phyloP scores from a whole-genome alignment of 2,888 invertebrate species.

The Nymphalis urticae region DNA sequence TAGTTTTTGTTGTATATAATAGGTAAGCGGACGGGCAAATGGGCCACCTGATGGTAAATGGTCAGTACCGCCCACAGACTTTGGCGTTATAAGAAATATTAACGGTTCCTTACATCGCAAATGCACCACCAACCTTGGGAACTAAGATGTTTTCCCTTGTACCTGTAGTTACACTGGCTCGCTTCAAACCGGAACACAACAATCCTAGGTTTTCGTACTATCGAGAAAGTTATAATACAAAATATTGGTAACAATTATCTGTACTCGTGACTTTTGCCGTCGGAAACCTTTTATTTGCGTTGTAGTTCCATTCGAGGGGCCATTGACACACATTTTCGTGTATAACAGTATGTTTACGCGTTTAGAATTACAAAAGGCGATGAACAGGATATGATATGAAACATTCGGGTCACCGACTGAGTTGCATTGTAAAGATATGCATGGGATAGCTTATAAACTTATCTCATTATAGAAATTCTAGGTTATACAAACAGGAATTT shows the following conservation, averaged over 20 bases:
- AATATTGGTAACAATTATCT: neutral
- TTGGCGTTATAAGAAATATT: too few species aligned
- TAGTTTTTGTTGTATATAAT: too few species aligned
- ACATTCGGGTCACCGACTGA: constrained; percentile 63
- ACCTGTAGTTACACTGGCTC: too few species aligned
- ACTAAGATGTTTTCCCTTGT: too few species aligned
- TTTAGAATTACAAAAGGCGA: constrained; percentile 59
- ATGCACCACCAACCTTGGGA: too few species aligned
- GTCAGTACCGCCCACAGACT: too few species aligned
- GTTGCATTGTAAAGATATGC: constrained; percentile 37
- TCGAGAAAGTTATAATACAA: too few species aligned
- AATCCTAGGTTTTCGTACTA: too few species aligned
- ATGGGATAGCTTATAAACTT: constrained; percentile 23
- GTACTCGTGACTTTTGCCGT: constrained; percentile 6
- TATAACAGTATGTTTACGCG: constrained; percentile 64
- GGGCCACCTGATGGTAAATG: too few species aligned
- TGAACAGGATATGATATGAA: constrained; percentile 60
- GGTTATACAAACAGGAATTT: neutral
- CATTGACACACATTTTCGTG: constrained; percentile 56
- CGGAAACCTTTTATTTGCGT: constrained; percentile 25
- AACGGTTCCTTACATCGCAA: too few species aligned
- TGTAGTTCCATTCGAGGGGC: constrained; percentile 34
- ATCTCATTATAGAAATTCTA: constrained; percentile 26
- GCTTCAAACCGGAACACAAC: too few species aligned
- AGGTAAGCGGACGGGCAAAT: too few species aligned